These are phyloP conservation scores for Drosophila quinaria DNA, from an alignment of 2,888 invertebrate species.

Conservation along the genomic window DNA sequence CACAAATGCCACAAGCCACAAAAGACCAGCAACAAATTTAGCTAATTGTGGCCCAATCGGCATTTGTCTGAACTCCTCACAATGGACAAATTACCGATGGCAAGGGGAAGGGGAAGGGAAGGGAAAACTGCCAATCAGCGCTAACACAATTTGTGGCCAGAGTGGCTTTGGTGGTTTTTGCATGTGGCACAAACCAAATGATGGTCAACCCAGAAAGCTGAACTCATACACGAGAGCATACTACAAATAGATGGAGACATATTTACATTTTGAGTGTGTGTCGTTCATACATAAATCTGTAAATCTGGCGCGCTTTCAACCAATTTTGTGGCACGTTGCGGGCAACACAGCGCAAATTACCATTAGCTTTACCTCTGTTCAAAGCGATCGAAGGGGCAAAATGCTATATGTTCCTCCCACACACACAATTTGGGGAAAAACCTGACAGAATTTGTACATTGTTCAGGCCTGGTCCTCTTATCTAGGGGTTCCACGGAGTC, in stretches of 20 bases:
- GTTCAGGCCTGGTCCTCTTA: conserved; percentile 27
- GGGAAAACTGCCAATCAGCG: conserved; percentile 38
- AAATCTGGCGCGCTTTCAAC: conserved; percentile 55
- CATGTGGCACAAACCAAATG: conserved; percentile 15
- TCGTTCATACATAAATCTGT: conserved; percentile 28
- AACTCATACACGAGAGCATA: neutral
- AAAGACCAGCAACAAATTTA: conserved; percentile 27
- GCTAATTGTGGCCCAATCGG: conserved; percentile 43
- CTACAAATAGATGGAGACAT: conserved; percentile 7
- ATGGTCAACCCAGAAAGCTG: neutral
- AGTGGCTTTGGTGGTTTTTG: conserved; percentile 22
- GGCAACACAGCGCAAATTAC: conserved; percentile 52
- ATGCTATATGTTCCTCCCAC: conserved; percentile 19
- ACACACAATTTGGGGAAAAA: conserved; percentile 11
- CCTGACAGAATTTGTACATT: conserved; percentile 44
- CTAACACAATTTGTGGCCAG: conserved; percentile 35
- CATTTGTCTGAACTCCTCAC: conserved; percentile 27
- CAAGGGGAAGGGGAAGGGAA: no score
- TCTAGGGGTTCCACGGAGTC: conserved; percentile 15
- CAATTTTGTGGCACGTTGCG: conserved; percentile 42
- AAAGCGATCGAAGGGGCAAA: conserved; percentile 22
- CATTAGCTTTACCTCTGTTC: conserved; percentile 35
- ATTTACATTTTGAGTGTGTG: conserved; percentile 45
- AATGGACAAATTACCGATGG: conserved; percentile 11
- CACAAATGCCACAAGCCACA: conserved; percentile 8